Percentiles rank a stretch among this genome's conserved stretches.
These are phyloP conservation scores for Oligia latruncula DNA, from an alignment of 2,888 invertebrate genomes.

Conservation along the genomic window DNA sequence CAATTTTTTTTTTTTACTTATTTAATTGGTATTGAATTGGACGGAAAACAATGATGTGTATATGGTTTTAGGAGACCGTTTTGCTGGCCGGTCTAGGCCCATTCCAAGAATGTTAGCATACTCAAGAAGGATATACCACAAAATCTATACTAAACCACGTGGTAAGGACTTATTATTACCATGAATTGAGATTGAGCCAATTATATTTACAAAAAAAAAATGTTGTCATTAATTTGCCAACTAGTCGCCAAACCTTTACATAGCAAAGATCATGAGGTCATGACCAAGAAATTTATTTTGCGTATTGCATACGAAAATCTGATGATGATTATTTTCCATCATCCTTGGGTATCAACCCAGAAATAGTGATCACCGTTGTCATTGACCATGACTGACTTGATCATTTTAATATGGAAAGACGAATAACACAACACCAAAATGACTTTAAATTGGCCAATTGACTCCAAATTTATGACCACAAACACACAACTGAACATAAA, in stretches of 20 bases:
- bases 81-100: slow-evolving; percentile 12
- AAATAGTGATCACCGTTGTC: background rate
- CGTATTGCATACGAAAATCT: background rate
- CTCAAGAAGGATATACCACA: slow-evolving; percentile 14
- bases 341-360: background rate
- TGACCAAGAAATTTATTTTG: background rate
- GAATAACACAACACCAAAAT: background rate
- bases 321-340: background rate
- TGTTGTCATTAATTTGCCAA: background rate
- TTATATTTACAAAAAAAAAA: background rate
- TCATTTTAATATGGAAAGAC: background rate
- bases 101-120: slow-evolving; percentile 14
- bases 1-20: slow-evolving; percentile 4
- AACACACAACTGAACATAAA: background rate
- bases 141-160: slow-evolving; percentile 25
- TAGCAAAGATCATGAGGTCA: background rate
- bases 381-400: background rate
- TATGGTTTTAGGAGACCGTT: slow-evolving; percentile 48
- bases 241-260: background rate
- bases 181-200: background rate
- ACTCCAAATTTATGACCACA: slow-evolving; percentile 15
- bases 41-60: slow-evolving; percentile 30
- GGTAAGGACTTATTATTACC: slow-evolving; percentile 53
- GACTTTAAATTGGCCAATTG: slow-evolving; percentile 29
- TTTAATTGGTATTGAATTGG: background rate